phyloP scores from a whole-genome alignment of 2,888 invertebrate species.

The Euzetes globulus region DNA sequence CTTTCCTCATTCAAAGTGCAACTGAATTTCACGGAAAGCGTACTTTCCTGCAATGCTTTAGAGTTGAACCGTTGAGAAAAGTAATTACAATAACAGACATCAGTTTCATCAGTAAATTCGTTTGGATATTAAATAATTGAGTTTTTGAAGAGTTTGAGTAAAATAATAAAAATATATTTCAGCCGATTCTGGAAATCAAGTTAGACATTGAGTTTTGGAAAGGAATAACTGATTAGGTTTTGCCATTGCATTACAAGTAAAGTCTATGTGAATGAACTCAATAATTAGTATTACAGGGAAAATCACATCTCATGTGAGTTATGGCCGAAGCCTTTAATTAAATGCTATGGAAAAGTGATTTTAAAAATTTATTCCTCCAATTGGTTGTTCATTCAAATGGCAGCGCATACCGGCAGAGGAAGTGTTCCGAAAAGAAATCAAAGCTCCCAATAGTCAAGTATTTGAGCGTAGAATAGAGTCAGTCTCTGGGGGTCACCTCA shows the following conservation, averaged over 20 bases:
- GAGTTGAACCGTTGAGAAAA: not conserved
- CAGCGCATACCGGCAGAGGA: not conserved
- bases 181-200: not conserved
- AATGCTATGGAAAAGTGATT: slow-evolving; percentile 1
- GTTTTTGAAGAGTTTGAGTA: not conserved
- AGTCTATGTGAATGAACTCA: not conserved
- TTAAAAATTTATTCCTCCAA: not conserved
- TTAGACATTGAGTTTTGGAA: not conserved
- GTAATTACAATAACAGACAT: not conserved
- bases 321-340: not conserved
- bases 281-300: not conserved
- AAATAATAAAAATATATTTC: not conserved
- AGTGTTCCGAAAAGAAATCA: slow-evolving; percentile 2
- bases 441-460: not conserved
- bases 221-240: not conserved
- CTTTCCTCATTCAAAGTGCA: no score
- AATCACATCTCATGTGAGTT: not conserved
- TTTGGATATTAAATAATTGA: slow-evolving; percentile 2
- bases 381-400: not conserved
- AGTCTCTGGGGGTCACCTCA: slow-evolving; percentile 17
- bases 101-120: not conserved
- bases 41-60: not conserved
- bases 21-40: not conserved
- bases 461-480: not conserved
- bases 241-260: not conserved